Evolutionary conservation across 1,140 invertebrate species (phyloP).

Genomic region (Halyomorpha halys): DNA sequence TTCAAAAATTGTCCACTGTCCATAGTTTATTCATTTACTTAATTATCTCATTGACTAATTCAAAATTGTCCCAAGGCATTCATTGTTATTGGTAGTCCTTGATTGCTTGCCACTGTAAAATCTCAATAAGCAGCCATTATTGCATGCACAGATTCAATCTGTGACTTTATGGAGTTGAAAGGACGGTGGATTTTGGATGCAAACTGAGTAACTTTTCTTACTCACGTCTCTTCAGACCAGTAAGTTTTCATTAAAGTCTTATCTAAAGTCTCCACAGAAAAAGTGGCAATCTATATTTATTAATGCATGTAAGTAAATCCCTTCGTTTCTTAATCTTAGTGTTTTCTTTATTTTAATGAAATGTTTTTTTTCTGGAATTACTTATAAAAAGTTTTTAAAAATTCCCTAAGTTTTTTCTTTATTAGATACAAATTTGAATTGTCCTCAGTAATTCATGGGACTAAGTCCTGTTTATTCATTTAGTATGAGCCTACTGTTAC

Average conservation of each 20-base stretch:
- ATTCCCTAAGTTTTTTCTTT: neutral
- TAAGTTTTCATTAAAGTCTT: conserved; percentile 14
- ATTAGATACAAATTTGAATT: neutral
- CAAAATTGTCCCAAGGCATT: conserved; percentile 17
- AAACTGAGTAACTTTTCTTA: conserved; percentile 6
- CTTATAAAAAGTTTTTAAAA: neutral
- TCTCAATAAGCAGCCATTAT: conserved; percentile 6
- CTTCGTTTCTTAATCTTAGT: conserved; percentile 2
- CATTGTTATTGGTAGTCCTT: conserved; percentile 9
- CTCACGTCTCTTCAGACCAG: conserved; percentile 8
- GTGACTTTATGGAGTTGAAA: conserved; percentile 5
- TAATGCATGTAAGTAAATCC: conserved; percentile 29
- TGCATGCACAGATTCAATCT: conserved; percentile 10
- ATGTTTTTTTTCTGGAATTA: neutral
- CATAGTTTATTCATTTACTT: conserved; percentile 8
- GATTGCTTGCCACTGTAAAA: conserved; percentile 4
- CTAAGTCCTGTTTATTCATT: neutral
- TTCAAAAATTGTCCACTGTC: conserved; percentile 20
- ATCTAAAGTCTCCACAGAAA: conserved; percentile 10
- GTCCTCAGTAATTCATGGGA: neutral
- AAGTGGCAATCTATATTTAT: conserved; percentile 25
- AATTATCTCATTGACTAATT: conserved; percentile 9
- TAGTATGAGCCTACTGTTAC: neutral
- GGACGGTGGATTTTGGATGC: conserved; percentile 20
- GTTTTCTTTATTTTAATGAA: neutral